Conservation (phyloP, 2,888 invertebrate genomes). For the Mycalesis mineus region DNA sequence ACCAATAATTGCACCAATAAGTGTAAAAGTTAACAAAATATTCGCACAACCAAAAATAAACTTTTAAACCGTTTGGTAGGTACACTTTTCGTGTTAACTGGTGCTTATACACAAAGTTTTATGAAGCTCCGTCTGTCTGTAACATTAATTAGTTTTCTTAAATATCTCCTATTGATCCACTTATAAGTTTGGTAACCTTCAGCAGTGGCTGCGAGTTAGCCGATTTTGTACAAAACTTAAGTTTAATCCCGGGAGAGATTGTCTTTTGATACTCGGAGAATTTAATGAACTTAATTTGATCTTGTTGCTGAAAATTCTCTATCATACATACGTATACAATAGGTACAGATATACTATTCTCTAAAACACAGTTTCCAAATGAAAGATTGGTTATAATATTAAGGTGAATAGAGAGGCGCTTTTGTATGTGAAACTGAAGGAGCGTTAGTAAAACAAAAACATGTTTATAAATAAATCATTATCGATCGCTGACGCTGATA, state of each 20-base stretch:
- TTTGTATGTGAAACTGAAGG: no score
- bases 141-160: background rate
- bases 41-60: no score
- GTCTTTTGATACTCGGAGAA: background rate
- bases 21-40: no score
- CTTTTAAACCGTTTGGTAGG: no score
- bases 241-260: background rate
- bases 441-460: no score
- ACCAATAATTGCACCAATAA: no score
- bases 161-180: slow-evolving; percentile 7
- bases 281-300: background rate
- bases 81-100: background rate
- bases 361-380: no score
- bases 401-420: no score
- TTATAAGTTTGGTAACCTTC: background rate
- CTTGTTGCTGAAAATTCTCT: background rate
- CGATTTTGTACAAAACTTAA: background rate
- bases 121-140: background rate
- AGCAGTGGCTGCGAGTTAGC: background rate
- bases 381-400: no score
- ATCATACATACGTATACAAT: background rate
- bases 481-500: no score
- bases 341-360: no score
- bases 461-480: no score
- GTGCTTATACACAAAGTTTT: background rate